Percentiles rank a stretch among this genome's conserved stretches.
Conservation (phyloP, 2,113 vertebrate genomes). For the Paralichthys olivaceus region DNA sequence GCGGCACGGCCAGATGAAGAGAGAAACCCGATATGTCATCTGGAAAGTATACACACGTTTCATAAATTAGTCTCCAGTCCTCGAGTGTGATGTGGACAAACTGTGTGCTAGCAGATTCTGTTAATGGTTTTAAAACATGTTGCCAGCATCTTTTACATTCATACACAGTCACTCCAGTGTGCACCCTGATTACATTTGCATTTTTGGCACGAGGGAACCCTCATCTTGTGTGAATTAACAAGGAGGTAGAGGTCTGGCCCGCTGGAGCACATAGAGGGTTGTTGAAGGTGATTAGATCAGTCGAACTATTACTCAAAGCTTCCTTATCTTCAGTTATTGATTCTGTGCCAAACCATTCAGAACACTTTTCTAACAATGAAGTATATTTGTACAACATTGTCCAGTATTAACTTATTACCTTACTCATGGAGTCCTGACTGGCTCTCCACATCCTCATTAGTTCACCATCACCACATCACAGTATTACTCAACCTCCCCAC, state of each 20-base stretch:
- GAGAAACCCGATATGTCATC: slow-evolving; percentile 57
- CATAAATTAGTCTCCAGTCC: slow-evolving; percentile 42
- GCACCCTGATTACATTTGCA: slow-evolving; percentile 53
- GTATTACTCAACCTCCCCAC: slow-evolving; percentile 61
- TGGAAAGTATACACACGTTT: slow-evolving; percentile 61
- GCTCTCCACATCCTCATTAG: slow-evolving; percentile 20
- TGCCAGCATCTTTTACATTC: slow-evolving; percentile 43
- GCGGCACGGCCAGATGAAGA: slow-evolving; percentile 18
- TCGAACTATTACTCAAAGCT: not conserved
- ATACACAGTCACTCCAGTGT: not conserved
- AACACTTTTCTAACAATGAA: slow-evolving; percentile 15
- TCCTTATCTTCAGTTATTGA: slow-evolving; percentile 4
- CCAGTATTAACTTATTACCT: not conserved
- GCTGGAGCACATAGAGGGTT: not conserved
- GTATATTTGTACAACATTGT: not conserved
- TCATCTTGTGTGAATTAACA: slow-evolving; percentile 6
- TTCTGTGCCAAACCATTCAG: not conserved
- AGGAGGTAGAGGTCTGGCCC: not conserved
- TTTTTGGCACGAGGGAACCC: slow-evolving; percentile 9
- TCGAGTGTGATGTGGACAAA: slow-evolving; percentile 50
- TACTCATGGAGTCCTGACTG: not conserved
- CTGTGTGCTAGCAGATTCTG: slow-evolving; percentile 35
- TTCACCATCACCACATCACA: slow-evolving; percentile 49
- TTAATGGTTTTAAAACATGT: slow-evolving; percentile 43
- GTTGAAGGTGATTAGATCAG: not conserved